Evolutionary conservation across 2,797 vertebrate genomes (phyloP).

Genomic region (Lithobates sylvaticus): DNA sequence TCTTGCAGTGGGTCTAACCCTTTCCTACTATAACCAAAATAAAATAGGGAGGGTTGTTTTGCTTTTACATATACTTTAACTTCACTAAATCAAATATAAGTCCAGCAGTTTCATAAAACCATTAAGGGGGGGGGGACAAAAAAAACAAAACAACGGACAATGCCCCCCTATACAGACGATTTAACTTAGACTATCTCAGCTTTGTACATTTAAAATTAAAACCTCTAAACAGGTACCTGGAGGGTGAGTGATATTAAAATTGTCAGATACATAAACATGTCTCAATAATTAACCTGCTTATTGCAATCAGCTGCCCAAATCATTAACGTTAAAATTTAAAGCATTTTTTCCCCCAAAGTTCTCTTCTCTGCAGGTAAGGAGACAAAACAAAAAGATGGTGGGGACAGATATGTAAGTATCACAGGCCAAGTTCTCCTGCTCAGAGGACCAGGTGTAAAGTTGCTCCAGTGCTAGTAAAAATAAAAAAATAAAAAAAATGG

Average conservation of each 20-base stretch:
- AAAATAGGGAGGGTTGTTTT: too few relatives aligned
- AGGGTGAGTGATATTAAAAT: too few relatives aligned
- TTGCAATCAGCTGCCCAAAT: background rate
- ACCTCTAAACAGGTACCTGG: background rate
- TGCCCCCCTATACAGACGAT: too few relatives aligned
- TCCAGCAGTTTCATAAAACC: too few relatives aligned
- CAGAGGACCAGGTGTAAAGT: slow-evolving; percentile 72
- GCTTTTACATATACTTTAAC: too few relatives aligned
- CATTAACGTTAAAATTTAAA: background rate
- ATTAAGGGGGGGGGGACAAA: too few relatives aligned
- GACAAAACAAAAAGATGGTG: slow-evolving; percentile 68
- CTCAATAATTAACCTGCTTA: slow-evolving; percentile 1
- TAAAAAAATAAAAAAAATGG: slow-evolving; percentile 68
- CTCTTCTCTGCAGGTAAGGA: background rate
- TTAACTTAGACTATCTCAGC: background rate
- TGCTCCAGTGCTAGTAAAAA: slow-evolving; percentile 86
- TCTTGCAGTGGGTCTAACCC: too few relatives aligned
- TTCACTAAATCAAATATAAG: too few relatives aligned
- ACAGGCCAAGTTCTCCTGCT: slow-evolving; percentile 63
- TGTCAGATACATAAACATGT: background rate
- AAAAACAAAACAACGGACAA: too few relatives aligned
- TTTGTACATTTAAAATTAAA: background rate
- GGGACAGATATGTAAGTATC: slow-evolving; percentile 68
- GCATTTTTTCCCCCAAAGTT: background rate
- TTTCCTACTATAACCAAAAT: too few relatives aligned